These are phyloP conservation scores for Pachymerium ferrugineum DNA, from an alignment of 2,888 invertebrate genomes.

Conservation along the genomic window DNA sequence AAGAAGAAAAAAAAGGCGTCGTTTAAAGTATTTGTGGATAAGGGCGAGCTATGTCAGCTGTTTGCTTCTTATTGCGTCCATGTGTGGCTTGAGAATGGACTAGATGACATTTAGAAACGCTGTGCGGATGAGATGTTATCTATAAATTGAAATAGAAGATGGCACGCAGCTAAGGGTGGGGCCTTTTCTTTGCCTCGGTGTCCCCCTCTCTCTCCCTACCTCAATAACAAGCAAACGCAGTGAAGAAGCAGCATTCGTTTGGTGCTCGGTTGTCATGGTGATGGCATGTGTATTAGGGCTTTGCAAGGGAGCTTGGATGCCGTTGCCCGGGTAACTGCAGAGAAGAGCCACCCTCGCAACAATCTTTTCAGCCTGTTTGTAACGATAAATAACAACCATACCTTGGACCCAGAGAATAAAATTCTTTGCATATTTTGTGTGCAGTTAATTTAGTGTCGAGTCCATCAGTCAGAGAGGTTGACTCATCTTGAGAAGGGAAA, in stretches of 20 bases:
- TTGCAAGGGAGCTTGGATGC: neutral
- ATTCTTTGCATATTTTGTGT: neutral
- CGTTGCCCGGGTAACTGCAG: neutral
- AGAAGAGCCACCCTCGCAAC: conserved; percentile 1
- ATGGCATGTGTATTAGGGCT: conserved; percentile 21
- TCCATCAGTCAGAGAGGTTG: neutral
- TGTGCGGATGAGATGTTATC: conserved; percentile 18
- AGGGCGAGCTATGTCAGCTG: conserved; percentile 18
- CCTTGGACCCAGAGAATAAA: neutral
- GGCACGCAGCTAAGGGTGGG: conserved; percentile 12
- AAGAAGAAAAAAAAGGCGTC: neutral
- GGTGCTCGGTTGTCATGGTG: conserved; percentile 6
- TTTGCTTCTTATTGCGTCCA: conserved; percentile 18
- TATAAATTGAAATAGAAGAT: conserved; percentile 21
- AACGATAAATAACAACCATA: conserved; percentile 10
- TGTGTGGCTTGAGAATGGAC: conserved; percentile 10
- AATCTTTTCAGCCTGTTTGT: conserved; percentile 9
- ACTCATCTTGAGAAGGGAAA: neutral
- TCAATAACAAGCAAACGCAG: conserved; percentile 21
- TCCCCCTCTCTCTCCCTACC: neutral
- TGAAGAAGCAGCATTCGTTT: conserved; percentile 18
- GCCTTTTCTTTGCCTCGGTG: conserved; percentile 5
- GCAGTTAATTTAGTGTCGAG: neutral
- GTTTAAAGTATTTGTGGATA: conserved; percentile 1
- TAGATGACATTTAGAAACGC: conserved; percentile 18